Evolutionary conservation across 2,797 vertebrate genomes (phyloP).

Genomic region (Alcedo quadribrachys): DNA sequence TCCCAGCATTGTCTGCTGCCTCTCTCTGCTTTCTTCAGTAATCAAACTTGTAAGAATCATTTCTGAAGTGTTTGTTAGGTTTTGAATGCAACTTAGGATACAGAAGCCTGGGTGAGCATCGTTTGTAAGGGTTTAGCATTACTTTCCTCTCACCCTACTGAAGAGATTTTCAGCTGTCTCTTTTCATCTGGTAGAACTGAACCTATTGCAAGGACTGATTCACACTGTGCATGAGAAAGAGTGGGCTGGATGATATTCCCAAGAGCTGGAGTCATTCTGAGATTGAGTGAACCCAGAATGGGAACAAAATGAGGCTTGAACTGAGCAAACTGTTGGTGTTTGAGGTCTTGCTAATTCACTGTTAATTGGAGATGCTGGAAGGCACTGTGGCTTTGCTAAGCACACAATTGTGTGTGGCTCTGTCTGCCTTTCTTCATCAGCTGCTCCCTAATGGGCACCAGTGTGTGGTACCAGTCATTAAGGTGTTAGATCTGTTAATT

Average conservation of each 20-base stretch:
- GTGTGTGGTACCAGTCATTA: not conserved
- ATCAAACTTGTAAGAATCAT: not conserved
- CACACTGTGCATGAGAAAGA: not conserved
- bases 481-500: slow-evolving; percentile 22
- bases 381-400: not conserved
- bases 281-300: not conserved
- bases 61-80: not conserved
- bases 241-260: not conserved
- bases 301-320: not conserved
- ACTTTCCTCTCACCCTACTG: not conserved
- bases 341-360: not conserved
- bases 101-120: not conserved
- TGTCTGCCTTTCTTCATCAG: not conserved
- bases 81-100: not conserved
- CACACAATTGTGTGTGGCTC: not conserved
- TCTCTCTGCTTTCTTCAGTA: not conserved
- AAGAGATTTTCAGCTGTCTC: not conserved
- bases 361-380: not conserved
- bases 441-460: not conserved
- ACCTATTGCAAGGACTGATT: not conserved
- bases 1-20: not conserved
- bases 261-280: not conserved
- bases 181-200: not conserved
- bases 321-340: not conserved
- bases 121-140: not conserved